These are phyloP conservation scores for Apostichopus japonicus DNA, from an alignment of 35 echinoderm and acorn worm genomes.

Conservation along the genomic window DNA sequence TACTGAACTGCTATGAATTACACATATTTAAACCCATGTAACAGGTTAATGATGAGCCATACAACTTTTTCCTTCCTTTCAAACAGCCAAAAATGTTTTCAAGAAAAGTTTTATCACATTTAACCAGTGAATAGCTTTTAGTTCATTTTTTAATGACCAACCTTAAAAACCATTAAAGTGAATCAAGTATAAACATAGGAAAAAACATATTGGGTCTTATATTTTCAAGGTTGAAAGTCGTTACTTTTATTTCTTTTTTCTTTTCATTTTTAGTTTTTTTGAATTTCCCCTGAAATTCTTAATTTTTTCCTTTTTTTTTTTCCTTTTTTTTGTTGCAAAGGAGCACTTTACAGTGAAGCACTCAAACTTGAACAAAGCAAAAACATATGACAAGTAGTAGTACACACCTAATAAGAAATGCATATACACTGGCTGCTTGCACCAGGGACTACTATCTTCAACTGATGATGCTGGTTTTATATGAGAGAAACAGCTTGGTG, in stretches of 20 bases:
- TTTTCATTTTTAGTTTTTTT: constrained; percentile 36
- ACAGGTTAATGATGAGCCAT: constrained; percentile 41
- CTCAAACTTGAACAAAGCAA: constrained; percentile 45
- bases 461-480: not conserved
- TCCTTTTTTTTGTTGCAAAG: not conserved
- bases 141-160: constrained; percentile 49
- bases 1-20: constrained; percentile 60
- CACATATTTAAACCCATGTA: constrained; percentile 59
- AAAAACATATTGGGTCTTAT: constrained; percentile 43
- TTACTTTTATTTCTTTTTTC: constrained; percentile 41
- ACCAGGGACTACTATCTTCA: not conserved
- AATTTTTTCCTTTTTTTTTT: not conserved
- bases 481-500: not conserved
- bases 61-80: constrained; percentile 2
- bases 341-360: constrained; percentile 15
- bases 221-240: constrained; percentile 58
- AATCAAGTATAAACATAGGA: constrained; percentile 54
- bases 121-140: constrained; percentile 52
- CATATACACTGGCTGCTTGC: constrained; percentile 23
- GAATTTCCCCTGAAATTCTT: constrained; percentile 1
- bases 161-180: constrained; percentile 43
- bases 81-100: constrained; percentile 52
- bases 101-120: constrained; percentile 45
- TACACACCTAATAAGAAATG: constrained; percentile 48
- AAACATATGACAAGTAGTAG: constrained; percentile 44